Evolutionary conservation across 2,797 vertebrate species (phyloP).

Genomic region (Lophius americanus): DNA sequence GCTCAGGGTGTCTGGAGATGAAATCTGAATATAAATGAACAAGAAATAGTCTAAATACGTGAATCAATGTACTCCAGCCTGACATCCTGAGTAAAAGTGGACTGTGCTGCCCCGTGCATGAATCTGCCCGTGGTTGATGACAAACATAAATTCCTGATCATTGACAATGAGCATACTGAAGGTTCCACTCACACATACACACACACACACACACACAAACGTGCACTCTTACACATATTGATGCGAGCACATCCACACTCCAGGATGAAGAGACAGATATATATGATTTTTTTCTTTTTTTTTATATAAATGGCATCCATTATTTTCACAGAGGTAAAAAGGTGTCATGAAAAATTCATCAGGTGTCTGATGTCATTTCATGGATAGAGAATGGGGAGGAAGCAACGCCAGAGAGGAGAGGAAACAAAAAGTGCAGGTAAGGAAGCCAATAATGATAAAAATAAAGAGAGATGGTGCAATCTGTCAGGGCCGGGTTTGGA

Average conservation of each 20-base stretch:
- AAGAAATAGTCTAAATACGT: neutral
- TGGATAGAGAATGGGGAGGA: slow-evolving; percentile 32
- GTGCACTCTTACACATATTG: neutral
- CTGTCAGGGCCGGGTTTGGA: slow-evolving; percentile 35
- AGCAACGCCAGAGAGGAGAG: slow-evolving; percentile 30
- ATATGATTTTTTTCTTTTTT: slow-evolving; percentile 47
- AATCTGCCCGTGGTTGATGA: too few species aligned
- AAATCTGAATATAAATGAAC: slow-evolving; percentile 17
- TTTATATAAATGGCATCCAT: slow-evolving; percentile 42
- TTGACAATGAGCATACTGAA: too few species aligned
- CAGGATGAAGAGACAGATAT: slow-evolving; percentile 43
- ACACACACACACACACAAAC: neutral
- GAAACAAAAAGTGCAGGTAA: slow-evolving; percentile 11
- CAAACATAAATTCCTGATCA: too few species aligned
- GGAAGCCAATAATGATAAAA: neutral
- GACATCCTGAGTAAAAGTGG: too few species aligned
- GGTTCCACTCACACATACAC: neutral
- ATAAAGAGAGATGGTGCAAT: slow-evolving; percentile 18
- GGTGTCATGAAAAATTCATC: slow-evolving; percentile 70
- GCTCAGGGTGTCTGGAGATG: neutral
- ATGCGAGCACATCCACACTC: neutral
- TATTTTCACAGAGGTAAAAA: slow-evolving; percentile 63
- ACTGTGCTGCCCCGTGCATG: too few species aligned
- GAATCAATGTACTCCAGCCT: neutral
- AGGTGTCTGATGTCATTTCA: slow-evolving; percentile 66